Evolutionary conservation across 2,888 invertebrate species (phyloP), one percentile per base, ranked within the genome.

Genomic region (Cerastoderma edule): DNA sequence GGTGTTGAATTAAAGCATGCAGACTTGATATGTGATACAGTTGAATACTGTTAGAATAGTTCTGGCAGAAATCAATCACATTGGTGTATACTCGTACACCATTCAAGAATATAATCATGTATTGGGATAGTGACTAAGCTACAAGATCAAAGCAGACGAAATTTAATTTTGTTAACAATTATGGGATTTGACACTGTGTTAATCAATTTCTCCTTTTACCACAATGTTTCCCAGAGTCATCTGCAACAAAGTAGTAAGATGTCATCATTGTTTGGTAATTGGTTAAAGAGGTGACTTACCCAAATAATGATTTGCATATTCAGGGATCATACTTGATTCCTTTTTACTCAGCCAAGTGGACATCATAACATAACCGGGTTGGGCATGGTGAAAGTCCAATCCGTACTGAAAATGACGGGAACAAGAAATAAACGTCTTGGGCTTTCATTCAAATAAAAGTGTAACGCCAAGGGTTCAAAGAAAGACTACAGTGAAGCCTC

Each of bases 311-410:
- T 89, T 89, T 28, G 91, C 91, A 85, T 91, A 91, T 50, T 84
- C 87, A 56, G 92, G 92, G 32, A 91, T 74, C 64, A 83, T 85
- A 76, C 88, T 90, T 0, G 85, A 73, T 89, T 89, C 88, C 73
- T 94, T 91, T 10, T 93, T 93, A 1, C 96, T 95, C 75, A 98
- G 93, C 97, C 97, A 98, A 90, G 95, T 95, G 87, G 95, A 96
- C 94, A 98, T 95, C 94, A 95, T 96, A 67, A 94, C 91, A 80
- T 95, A 95, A 79, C 95, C 95, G 27, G 94, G 92, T 84, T 94
- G 94, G 78, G 94, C 94, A 39, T 93, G 93, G 75, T 94, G 93
- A 79, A 97, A 95, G 83, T 95, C 95, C 8, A 93, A 92, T 19
- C 94, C 94, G 92, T 95, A 96, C 97, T 97, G 92, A 75, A 95